Percentiles rank a stretch among this genome's conserved stretches.
Evolutionary conservation across 2,797 vertebrate species (phyloP).

Genomic region (Stomatorhinus walkeri): DNA sequence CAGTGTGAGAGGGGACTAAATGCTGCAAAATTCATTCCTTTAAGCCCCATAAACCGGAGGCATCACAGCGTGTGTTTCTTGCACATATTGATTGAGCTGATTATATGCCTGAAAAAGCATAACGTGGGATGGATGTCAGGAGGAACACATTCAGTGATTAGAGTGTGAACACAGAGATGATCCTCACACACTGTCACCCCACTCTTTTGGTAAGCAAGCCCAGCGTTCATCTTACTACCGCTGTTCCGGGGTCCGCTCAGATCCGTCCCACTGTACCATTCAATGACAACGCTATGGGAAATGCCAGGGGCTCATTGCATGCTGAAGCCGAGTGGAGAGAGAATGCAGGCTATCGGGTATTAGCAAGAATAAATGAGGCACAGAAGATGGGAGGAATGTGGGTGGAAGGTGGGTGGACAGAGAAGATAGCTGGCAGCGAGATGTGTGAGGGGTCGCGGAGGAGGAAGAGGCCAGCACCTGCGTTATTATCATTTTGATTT

Average conservation of each 20-base stretch:
- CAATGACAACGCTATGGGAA: neutral
- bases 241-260: neutral
- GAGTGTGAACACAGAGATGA: neutral
- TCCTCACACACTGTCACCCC: too few relatives aligned
- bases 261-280: neutral
- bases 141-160: neutral
- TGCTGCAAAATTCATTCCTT: neutral
- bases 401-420: neutral
- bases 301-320: neutral
- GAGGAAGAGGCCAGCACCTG: neutral
- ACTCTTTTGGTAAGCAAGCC: neutral
- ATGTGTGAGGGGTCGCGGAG: neutral
- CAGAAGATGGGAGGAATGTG: neutral
- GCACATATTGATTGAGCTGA: neutral
- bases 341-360: neutral
- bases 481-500: neutral
- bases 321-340: neutral
- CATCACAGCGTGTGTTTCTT: neutral
- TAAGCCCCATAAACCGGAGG: neutral
- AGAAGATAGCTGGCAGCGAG: neutral
- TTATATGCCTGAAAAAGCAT: neutral
- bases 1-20: neutral
- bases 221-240: neutral
- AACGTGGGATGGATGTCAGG: neutral
- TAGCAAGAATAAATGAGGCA: neutral